Evolutionary conservation across 2,888 invertebrate genomes (phyloP), one percentile per base, ranked within the genome.

Genomic region (Thera obeliscata): DNA sequence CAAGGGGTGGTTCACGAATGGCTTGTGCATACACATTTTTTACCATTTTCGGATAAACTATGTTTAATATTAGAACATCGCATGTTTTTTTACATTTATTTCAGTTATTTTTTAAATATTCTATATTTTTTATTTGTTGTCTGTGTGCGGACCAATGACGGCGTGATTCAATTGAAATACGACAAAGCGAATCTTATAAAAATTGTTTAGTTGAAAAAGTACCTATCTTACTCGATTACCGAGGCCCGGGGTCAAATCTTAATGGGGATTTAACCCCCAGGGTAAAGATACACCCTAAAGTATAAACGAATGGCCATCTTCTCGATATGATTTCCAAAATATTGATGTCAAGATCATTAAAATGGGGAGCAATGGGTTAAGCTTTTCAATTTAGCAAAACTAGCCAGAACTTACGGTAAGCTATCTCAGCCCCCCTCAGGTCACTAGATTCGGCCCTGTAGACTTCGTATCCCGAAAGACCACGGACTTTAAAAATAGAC

Each of bases 401-500:
- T 33, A 38, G 3, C 56, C 35, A 35, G 35, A 54, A 54, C 7
- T 8, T 22, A 56, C 12, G n/a, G 56, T 52, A 56, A 22, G 41
- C 12, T 22, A 9, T 22, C 8, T 41, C 41, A 36, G 33, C 70
- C 62, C 61, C 56, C 54, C 67, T 63, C 62, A 63, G 64, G 33
- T 56, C 64, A 57, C 11, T 68, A 69, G 71, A 71, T 74, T 66
- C 66, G 74, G 67, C 69, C 70, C 72, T 65, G 62, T 69, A 67
- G 73, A 71, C 72, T 70, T 72, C 87, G 88, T 90, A 88, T 90
- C 91, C 90, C 88, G 86, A 89, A 85, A 85, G 89, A 89, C 90
- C 91, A 88, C 90, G 87, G 86, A 88, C 84, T 85, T 82, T 61
- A 33, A 82, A 76, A 79, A 88, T 87, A 90, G 92, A 92, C 92